A percentile compares a stretch with the other conserved stretches of the same genome.
Conservation (phyloP, 2,888 invertebrate species). For the Trachelus stipa region DNA sequence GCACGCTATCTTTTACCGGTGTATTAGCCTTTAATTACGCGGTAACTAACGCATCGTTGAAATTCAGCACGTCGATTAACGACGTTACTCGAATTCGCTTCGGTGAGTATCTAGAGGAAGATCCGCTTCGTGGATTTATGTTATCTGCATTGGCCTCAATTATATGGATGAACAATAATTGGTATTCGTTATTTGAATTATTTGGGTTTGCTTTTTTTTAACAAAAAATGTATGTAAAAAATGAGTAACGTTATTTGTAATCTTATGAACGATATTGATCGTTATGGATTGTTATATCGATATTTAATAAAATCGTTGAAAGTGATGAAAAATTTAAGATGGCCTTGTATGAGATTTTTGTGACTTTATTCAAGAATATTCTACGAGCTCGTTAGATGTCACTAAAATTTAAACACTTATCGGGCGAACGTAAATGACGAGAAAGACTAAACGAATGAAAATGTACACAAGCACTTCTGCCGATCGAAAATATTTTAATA, state of each 20-base stretch:
- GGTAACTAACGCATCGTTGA: not conserved
- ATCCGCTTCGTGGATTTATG: not conserved
- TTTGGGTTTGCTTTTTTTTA: not conserved
- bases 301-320: not conserved
- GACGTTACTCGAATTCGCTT: not conserved
- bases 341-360: not conserved
- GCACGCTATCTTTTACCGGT: not conserved
- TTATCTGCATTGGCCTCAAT: not conserved
- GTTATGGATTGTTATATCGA: too few species aligned
- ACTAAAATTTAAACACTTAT: not conserved
- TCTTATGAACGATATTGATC: not conserved
- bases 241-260: not conserved
- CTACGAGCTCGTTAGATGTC: not conserved
- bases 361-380: not conserved
- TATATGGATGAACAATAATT: not conserved
- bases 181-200: not conserved
- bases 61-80: not conserved
- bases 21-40: not conserved
- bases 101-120: not conserved
- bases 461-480: not conserved
- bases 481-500: not conserved
- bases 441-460: not conserved
- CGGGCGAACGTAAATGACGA: not conserved
- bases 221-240: not conserved
- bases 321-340: not conserved